Evolutionary conservation across 2,888 invertebrate genomes (phyloP), one percentile per base, ranked within the genome.

Genomic region (Lepidonotus clava): DNA sequence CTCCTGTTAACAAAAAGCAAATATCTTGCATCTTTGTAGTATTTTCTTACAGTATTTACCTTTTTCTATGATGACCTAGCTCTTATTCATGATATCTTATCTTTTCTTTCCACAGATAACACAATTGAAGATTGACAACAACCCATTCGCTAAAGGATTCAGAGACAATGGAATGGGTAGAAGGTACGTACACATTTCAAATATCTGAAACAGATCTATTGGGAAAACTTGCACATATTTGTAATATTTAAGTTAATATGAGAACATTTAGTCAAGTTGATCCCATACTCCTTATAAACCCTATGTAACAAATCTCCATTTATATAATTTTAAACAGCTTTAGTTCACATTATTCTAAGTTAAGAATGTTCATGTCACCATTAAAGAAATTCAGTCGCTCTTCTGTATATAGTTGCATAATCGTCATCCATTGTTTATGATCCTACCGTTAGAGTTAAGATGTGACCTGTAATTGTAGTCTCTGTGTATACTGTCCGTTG

Each of bases 141-240:
- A 95, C 87, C 95, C 95, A 6, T 95, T 95, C 88, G 95, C 95
- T 2, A 95, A 95, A 91, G 95, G 95, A 14, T 95, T 95, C 90
- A 90, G 95, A 53, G 95, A 95, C 87, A 94, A 99, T 76, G 99
- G 99, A 14, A 92, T 92, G 92, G 92, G 92, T n/a, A 88, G 93
- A 85, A 91, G 92, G 92, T 92, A 89, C 24, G 76, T 51, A 46
- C 24, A 61, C 2, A 11, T 61, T 61, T n/a, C n/a, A 61, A 1
- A 11, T 61, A 28, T n/a, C n/a, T 53, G n/a, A 4, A 53, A 53
- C 4, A 8, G n/a, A 2, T n/a, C 18, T n/a, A 18, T n/a, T 53
- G 53, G 21, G n/a, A 5, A 53, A 53, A 53, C 18, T 53, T n/a
- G 21, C 53, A 53, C n/a, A n/a, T n/a, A 53, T 18, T 53, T 53